Evolutionary conservation across 2,113 vertebrate genomes (phyloP).

Genomic region (Phocoena phocoena): DNA sequence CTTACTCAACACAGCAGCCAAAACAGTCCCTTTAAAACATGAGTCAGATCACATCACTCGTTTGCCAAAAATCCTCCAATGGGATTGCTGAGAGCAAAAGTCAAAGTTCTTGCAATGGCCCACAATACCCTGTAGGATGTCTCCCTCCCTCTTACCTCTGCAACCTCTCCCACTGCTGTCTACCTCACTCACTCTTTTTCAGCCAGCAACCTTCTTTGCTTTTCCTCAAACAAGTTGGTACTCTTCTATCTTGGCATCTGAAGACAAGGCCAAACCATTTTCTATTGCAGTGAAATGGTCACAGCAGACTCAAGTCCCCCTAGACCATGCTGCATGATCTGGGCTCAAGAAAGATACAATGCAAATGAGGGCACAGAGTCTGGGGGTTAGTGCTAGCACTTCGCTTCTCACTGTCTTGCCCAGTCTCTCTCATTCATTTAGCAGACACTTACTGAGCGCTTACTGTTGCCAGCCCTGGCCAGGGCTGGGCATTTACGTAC

Average conservation of each 20-base stretch:
- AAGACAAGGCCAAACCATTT: neutral
- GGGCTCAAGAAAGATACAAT: neutral
- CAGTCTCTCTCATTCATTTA: neutral
- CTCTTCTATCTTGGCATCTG: neutral
- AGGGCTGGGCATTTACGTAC: neutral
- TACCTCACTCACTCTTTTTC: neutral
- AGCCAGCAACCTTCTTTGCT: neutral
- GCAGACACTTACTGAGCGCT: neutral
- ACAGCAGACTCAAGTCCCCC: neutral
- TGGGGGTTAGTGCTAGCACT: neutral
- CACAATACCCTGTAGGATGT: neutral
- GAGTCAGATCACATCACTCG: neutral
- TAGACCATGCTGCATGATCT: neutral
- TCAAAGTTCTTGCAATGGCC: neutral
- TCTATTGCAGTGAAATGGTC: neutral
- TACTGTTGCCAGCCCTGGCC: neutral
- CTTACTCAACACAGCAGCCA: constrained; percentile 30
- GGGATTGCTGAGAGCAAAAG: neutral
- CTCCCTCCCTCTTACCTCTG: neutral
- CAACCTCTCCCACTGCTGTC: neutral
- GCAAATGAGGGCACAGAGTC: neutral
- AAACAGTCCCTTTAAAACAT: neutral
- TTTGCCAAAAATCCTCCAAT: neutral
- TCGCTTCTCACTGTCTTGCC: neutral
- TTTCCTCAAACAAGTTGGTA: neutral